Conservation (phyloP, 1,140 invertebrate genomes). For the Lepidurus apus region DNA sequence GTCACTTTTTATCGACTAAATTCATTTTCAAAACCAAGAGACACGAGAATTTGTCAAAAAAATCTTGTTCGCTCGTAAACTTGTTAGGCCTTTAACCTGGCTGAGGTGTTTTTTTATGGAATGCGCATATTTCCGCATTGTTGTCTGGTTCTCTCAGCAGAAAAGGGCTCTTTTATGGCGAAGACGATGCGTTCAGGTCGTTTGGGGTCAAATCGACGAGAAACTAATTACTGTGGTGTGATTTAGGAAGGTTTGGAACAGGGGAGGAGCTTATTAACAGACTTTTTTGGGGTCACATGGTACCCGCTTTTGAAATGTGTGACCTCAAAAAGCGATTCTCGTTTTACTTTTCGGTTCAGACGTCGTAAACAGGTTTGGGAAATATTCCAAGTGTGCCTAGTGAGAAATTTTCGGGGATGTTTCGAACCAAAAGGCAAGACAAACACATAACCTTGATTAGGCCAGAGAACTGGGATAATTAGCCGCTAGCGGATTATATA, state of each 20-base stretch:
- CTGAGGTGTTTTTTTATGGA: not conserved
- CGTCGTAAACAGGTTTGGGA: not conserved
- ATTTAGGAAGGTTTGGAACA: not conserved
- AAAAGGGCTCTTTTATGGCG: not conserved
- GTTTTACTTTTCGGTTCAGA: not conserved
- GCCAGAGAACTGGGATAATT: not conserved
- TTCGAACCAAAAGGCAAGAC: not conserved
- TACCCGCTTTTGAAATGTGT: not conserved
- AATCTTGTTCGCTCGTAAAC: not conserved
- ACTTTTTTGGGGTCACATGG: not conserved
- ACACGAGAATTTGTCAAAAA: not conserved
- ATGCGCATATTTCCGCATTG: not conserved
- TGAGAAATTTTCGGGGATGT: not conserved
- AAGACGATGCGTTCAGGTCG: not conserved
- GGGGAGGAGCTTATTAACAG: not conserved
- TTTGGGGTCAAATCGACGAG: not conserved
- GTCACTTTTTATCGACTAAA: not conserved
- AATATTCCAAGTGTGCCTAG: not conserved
- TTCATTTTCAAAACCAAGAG: not conserved
- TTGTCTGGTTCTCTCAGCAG: not conserved
- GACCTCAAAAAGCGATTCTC: not conserved
- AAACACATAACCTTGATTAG: not conserved
- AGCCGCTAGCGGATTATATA: not conserved
- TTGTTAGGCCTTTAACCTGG: not conserved
- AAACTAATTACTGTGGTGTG: not conserved